These are phyloP conservation scores for Gymnocypris eckloni DNA, from an alignment of 2,797 vertebrate genomes.

Conservation along the genomic window DNA sequence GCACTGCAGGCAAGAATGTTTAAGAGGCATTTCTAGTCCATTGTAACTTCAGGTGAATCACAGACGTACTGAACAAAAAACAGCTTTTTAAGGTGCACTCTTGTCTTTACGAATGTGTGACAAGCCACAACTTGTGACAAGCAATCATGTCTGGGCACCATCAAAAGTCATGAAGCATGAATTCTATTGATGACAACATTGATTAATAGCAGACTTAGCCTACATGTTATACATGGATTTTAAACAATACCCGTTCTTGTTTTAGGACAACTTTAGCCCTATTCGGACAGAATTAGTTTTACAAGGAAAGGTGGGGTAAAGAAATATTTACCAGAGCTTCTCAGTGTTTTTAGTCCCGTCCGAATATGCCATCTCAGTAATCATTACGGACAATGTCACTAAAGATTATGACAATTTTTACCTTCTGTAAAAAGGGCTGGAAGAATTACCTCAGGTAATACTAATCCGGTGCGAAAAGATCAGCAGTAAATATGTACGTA, in stretches of 20 bases:
- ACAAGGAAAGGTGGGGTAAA: too few relatives aligned
- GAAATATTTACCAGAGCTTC: too few relatives aligned
- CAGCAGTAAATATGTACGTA: too few relatives aligned
- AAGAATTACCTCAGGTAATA: too few relatives aligned
- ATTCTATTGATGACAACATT: background rate
- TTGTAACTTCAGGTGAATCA: background rate
- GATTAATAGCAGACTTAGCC: background rate
- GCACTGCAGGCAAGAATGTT: background rate
- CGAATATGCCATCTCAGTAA: too few relatives aligned
- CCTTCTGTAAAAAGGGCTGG: too few relatives aligned
- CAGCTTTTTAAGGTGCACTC: background rate
- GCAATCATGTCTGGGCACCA: background rate
- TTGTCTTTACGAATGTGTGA: background rate
- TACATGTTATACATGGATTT: background rate
- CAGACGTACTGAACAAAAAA: background rate
- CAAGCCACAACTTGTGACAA: background rate
- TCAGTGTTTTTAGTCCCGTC: too few relatives aligned
- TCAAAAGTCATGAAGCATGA: background rate
- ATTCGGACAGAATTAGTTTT: too few relatives aligned
- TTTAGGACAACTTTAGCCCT: background rate
- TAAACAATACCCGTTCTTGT: background rate
- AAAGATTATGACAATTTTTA: too few relatives aligned
- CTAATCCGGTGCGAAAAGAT: too few relatives aligned
- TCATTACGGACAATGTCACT: too few relatives aligned
- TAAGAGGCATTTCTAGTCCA: constrained; percentile 5